Percentiles rank a stretch among this genome's conserved stretches.
phyloP scores from a whole-genome alignment of 1,140 invertebrate genomes.

The Parasteatoda tepidariorum region DNA sequence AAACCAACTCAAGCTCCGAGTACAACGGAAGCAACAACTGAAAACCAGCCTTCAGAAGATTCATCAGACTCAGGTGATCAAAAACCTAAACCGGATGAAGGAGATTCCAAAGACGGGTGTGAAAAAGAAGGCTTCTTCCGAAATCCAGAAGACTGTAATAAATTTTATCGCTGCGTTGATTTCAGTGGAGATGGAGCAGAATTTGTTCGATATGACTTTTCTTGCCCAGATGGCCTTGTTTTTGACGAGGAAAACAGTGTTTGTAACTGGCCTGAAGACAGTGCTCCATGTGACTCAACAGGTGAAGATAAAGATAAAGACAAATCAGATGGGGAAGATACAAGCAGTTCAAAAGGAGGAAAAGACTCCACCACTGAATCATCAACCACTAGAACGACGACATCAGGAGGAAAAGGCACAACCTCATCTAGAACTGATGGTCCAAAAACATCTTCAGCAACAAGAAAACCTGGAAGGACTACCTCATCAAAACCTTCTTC shows the following conservation, averaged over 20 bases:
- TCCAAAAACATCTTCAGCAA: neutral
- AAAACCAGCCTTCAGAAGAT: neutral
- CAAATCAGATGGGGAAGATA: neutral
- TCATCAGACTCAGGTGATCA: neutral
- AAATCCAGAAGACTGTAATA: constrained; percentile 63
- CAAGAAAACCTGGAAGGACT: neutral
- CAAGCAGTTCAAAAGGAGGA: neutral
- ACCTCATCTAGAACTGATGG: neutral
- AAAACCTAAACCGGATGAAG: neutral
- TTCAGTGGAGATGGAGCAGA: constrained; percentile 71
- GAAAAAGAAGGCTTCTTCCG: constrained; percentile 62
- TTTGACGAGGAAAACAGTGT: constrained; percentile 67
- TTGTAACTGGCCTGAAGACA: constrained; percentile 70
- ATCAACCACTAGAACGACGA: neutral
- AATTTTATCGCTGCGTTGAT: constrained; percentile 66
- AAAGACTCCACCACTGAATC: neutral
- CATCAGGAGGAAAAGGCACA: neutral
- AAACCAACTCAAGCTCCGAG: neutral
- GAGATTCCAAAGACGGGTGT: constrained; percentile 26
- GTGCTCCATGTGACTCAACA: constrained; percentile 73
- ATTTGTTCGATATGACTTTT: constrained; percentile 71
- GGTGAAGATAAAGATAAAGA: neutral
- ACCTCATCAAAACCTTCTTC: neutral
- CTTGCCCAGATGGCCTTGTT: constrained; percentile 67
- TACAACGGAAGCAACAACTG: neutral